Conservation (phyloP, 2,888 invertebrate species). For the Cataglyphis cursor region DNA sequence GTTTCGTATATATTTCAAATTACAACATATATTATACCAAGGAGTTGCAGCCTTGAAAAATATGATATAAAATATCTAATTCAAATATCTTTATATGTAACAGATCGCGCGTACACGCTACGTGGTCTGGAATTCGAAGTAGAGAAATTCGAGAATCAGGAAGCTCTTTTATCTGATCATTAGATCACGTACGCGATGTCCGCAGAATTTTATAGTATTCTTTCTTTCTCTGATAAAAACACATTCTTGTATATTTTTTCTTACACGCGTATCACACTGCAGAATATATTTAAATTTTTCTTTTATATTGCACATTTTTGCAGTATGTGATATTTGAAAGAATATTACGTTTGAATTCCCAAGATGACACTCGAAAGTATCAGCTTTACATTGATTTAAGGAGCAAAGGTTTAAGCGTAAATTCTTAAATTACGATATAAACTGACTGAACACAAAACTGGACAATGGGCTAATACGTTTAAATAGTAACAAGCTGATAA, state of each 20-base stretch:
- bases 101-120: neutral
- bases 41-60: neutral
- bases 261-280: neutral
- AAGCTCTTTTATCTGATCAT: conserved; percentile 22
- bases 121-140: conserved; percentile 18
- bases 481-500: neutral
- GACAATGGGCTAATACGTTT: too few relatives aligned
- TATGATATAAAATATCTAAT: neutral
- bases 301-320: conserved; percentile 7
- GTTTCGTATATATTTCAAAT: neutral
- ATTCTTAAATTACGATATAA: neutral
- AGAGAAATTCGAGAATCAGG: conserved; percentile 35
- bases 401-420: neutral
- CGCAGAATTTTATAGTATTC: neutral
- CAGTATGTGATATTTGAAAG: neutral
- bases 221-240: neutral
- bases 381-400: neutral
- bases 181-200: neutral
- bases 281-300: neutral
- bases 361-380: neutral
- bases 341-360: neutral
- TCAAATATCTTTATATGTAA: neutral
- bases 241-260: conserved; percentile 9
- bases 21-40: neutral
- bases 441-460: neutral